Base-by-base conservation (phyloP, 1,140 invertebrate species). In the Meloidogyne chitwoodi region DNA sequence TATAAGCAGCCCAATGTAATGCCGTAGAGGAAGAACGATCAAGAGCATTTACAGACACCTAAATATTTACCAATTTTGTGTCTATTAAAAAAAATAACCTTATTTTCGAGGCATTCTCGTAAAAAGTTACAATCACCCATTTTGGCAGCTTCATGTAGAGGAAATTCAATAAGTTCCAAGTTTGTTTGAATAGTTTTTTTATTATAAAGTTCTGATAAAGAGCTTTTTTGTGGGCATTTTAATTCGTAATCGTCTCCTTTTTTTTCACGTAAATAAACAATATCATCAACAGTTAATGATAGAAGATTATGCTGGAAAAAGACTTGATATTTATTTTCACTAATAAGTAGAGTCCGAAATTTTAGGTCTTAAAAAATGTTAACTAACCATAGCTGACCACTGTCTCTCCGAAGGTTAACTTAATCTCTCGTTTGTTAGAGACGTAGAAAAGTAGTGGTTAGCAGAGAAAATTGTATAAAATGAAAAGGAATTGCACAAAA, bases 131-230 rank as follows among this genome's bases (percentile, higher is more conserved):
- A 80, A 84, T 92, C 92, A 24, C 92, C 92, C 77, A 92, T 87
- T 83, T 91, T 90, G 2, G 91, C 91, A 78, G 91, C 92, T 87
- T 92, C 92, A 82, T 92, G 92, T 26, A 92, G 83, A 19, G 92
- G 91, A 76, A 90, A 88, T 71, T 91, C 89, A 64, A 92, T 88
- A 77, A 90, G 89, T 84, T 92, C 90, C 27, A 90, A 90, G 83
- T 91, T 91, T 78, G 90, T 27, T 88, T 87, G 90, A 90, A 72
- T 92, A 56, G n/a, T 56, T 56, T 56, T 91, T 92, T 81, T 14
- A 88, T 86, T 78, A 77, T 76, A 76, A 74, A 76, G 24, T 12
- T 68, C 64, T 64, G 31, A 22, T 24, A 34, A 65, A 38, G 63
- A 70, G 22, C 8, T 6, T 27, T 31, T 63, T 44, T 22, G 26